Evolutionary conservation across 2,113 vertebrate species (phyloP).

Genomic region (Daphoenositta chrysoptera): DNA sequence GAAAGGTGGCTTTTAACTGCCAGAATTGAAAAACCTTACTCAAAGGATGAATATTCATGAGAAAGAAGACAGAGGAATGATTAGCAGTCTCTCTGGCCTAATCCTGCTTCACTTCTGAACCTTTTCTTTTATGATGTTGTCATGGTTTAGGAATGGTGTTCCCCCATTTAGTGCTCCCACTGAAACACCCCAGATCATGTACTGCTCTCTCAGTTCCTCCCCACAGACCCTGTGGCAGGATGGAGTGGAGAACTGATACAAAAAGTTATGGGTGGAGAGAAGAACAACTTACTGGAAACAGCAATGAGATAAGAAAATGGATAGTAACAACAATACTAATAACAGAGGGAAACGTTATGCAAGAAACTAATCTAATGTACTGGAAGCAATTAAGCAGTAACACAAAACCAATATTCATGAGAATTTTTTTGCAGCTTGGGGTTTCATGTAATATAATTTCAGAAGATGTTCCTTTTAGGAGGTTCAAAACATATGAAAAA

Average conservation of each 20-base stretch:
- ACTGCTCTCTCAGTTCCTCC: neutral
- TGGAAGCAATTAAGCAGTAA: neutral
- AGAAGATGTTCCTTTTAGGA: slow-evolving; percentile 28
- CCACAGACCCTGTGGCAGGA: neutral
- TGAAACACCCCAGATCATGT: neutral
- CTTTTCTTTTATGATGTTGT: neutral
- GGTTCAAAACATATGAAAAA: slow-evolving; percentile 29
- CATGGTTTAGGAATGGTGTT: neutral
- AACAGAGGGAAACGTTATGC: neutral
- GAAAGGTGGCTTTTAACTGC: neutral
- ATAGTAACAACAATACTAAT: neutral
- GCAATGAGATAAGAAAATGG: neutral
- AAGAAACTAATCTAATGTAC: neutral
- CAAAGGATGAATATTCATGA: neutral
- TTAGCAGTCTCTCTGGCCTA: neutral
- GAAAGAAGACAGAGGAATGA: neutral
- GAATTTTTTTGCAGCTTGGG: neutral
- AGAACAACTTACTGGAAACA: neutral
- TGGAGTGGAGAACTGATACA: neutral
- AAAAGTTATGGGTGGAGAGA: neutral
- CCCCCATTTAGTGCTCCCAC: neutral
- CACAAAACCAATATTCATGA: neutral
- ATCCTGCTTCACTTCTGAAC: neutral
- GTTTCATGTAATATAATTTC: slow-evolving; percentile 32
- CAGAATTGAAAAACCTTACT: neutral